A percentile compares a stretch with the other conserved stretches of the same genome.
Conservation (phyloP, 2,113 vertebrate genomes). For the Narcine bancroftii region DNA sequence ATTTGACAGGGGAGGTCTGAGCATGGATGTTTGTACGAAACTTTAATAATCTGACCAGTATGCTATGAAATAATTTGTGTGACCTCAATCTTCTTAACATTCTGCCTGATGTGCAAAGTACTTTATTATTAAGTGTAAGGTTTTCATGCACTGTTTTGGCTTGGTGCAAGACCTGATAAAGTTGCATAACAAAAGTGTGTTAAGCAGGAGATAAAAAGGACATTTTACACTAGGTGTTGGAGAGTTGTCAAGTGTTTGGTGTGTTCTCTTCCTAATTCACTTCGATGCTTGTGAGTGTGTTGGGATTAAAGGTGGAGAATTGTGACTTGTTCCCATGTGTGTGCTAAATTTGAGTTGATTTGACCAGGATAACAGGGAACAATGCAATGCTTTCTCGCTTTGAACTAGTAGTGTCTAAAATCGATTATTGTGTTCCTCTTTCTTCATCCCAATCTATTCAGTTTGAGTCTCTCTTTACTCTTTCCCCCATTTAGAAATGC, state of each 20-base stretch:
- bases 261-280: background rate
- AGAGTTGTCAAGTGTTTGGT: background rate
- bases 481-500: conserved; percentile 68
- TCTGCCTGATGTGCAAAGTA: background rate
- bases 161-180: background rate
- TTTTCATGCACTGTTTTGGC: background rate
- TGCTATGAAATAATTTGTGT: background rate
- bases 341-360: background rate
- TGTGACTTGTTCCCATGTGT: background rate
- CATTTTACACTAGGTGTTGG: background rate
- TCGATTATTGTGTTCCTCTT: background rate
- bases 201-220: background rate
- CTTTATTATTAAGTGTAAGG: background rate
- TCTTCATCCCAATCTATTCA: background rate
- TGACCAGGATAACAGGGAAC: background rate
- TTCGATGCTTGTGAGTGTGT: background rate
- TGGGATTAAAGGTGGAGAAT: background rate
- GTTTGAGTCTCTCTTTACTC: background rate
- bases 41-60: background rate
- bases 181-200: background rate
- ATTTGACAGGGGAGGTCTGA: background rate
- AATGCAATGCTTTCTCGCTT: background rate
- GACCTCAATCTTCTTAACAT: background rate
- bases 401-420: background rate
- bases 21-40: background rate